Evolutionary conservation across 2,113 vertebrate species (phyloP).

Genomic region (Cephalophus harveyi): DNA sequence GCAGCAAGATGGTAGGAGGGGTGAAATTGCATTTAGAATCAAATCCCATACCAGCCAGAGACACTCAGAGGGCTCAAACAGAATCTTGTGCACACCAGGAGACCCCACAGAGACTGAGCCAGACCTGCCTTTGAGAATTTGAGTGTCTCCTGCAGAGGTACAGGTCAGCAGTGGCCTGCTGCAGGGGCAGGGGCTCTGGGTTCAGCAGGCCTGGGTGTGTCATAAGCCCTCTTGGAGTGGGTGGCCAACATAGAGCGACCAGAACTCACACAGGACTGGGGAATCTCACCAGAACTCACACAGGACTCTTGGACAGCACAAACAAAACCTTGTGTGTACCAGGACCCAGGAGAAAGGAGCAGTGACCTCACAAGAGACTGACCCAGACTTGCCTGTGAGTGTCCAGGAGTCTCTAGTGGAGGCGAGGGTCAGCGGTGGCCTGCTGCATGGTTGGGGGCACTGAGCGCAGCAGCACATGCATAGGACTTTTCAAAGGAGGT

Average conservation of each 20-base stretch:
- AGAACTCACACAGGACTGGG: background rate
- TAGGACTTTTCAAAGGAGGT: background rate
- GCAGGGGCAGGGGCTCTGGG: background rate
- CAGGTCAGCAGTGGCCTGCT: background rate
- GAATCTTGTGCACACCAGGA: background rate
- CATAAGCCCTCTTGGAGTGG: background rate
- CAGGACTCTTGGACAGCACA: background rate
- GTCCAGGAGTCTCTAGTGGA: background rate
- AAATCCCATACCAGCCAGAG: background rate
- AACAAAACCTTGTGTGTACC: background rate
- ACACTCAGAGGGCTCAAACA: background rate
- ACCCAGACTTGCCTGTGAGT: background rate
- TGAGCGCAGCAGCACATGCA: background rate
- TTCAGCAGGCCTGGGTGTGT: background rate
- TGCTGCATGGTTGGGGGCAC: background rate
- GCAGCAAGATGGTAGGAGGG: background rate
- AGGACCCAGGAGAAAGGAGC: background rate
- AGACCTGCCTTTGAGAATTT: background rate
- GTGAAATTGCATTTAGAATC: background rate
- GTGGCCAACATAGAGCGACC: background rate
- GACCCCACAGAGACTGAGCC: background rate
- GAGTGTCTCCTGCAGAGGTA: background rate
- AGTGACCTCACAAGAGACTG: background rate
- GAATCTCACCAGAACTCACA: background rate
- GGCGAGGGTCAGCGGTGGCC: accelerated